phyloP scores from a whole-genome alignment of 2,888 invertebrate genomes.

The Ariolimax columbianus region DNA sequence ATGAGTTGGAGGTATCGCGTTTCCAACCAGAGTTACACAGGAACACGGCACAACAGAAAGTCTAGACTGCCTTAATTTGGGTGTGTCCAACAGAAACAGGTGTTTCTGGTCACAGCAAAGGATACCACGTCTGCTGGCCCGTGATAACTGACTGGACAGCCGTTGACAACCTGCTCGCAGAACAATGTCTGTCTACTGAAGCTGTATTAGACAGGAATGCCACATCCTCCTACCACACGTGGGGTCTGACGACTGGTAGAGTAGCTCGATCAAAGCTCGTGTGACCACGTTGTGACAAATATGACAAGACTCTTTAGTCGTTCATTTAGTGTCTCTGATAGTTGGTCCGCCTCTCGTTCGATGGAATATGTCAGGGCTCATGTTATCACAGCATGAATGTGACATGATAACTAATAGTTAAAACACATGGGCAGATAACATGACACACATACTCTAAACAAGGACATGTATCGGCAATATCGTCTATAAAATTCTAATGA shows the following conservation, averaged over 20 bases:
- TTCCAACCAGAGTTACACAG: background rate
- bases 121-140: background rate
- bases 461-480: no score
- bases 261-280: background rate
- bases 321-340: background rate
- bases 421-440: no score
- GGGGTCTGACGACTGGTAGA: background rate
- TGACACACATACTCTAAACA: no score
- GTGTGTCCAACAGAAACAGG: background rate
- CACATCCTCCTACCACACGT: background rate
- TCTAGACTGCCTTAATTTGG: background rate
- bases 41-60: background rate
- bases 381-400: background rate
- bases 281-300: background rate
- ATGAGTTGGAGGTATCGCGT: background rate
- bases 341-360: background rate
- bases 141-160: background rate
- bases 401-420: no score
- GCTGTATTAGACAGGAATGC: background rate
- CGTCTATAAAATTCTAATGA: no score
- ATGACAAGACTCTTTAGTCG: background rate
- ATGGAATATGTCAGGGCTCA: background rate
- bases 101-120: background rate
- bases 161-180: background rate
- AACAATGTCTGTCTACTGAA: background rate